Conservation (phyloP, 2,888 invertebrate genomes). For the Eledona agricola region DNA sequence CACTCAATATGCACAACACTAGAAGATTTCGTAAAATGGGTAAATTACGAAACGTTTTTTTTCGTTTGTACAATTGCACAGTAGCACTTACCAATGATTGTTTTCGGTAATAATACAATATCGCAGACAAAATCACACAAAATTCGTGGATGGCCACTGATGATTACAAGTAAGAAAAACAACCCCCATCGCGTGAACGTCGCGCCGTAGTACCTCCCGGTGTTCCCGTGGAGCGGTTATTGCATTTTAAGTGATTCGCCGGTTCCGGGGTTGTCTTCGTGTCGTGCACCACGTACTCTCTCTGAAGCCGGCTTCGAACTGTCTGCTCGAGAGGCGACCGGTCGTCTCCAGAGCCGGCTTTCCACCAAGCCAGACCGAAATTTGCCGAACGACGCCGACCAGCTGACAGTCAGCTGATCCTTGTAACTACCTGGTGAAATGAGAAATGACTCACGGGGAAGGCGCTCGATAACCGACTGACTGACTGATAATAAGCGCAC, state of each 20-base stretch:
- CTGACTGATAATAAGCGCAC: conserved; percentile 24
- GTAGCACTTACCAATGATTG: conserved; percentile 36
- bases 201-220: no score
- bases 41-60: no score
- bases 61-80: no score
- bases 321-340: conserved; percentile 38
- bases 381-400: conserved; percentile 44
- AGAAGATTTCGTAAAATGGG: no score
- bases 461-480: conserved; percentile 20
- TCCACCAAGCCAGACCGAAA: conserved; percentile 42
- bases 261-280: conserved; percentile 12
- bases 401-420: conserved; percentile 54
- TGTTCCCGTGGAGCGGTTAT: conserved; percentile 12
- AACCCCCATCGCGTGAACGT: no score
- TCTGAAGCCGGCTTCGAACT: conserved; percentile 31
- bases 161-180: background rate
- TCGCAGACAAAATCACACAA: conserved; percentile 40
- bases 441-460: conserved; percentile 29
- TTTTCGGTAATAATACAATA: conserved; percentile 32
- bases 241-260: conserved; percentile 14
- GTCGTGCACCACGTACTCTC: conserved; percentile 11
- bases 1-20: no score
- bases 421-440: conserved; percentile 20
- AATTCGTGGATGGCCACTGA: background rate
- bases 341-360: conserved; percentile 46